Evolutionary conservation across 2,113 vertebrate species (phyloP).

Genomic region (Limanda limanda): DNA sequence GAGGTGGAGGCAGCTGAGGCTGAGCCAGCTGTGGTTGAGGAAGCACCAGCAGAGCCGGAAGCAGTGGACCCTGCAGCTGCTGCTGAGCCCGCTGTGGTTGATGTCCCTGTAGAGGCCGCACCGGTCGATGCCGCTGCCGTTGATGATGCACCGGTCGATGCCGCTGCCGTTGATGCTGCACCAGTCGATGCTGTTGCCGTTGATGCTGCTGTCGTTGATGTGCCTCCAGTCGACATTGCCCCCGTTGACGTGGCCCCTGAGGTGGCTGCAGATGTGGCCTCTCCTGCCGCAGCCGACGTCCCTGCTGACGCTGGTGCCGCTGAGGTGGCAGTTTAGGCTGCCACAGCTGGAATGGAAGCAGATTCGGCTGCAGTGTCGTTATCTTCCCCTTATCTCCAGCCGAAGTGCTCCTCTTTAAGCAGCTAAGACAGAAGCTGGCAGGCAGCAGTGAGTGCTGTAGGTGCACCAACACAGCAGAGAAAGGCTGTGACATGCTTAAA

Average conservation of each 20-base stretch:
- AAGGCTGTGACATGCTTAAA: not conserved
- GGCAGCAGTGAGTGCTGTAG: not conserved
- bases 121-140: slow-evolving; percentile 38
- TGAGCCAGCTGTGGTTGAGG: slow-evolving; percentile 56
- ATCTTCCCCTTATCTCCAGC: not conserved
- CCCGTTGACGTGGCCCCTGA: slow-evolving; percentile 45
- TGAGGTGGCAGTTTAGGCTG: slow-evolving; percentile 25
- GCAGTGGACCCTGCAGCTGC: slow-evolving; percentile 29
- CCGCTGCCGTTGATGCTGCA: slow-evolving; percentile 35
- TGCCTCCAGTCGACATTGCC: slow-evolving; percentile 43
- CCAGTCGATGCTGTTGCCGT: slow-evolving; percentile 24
- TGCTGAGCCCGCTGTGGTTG: slow-evolving; percentile 43
- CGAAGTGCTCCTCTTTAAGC: not conserved
- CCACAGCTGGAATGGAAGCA: slow-evolving; percentile 14
- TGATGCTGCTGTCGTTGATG: slow-evolving; percentile 13
- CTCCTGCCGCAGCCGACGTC: not conserved
- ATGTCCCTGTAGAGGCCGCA: slow-evolving; percentile 36
- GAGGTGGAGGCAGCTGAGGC: slow-evolving; percentile 54
- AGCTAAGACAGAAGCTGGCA: too few species aligned
- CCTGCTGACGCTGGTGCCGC: slow-evolving; percentile 18
- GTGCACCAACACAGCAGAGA: not conserved
- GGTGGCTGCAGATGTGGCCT: slow-evolving; percentile 32
- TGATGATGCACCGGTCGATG: slow-evolving; percentile 39
- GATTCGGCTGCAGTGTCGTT: slow-evolving; percentile 43
- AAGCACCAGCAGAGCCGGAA: slow-evolving; percentile 27